Base-by-base conservation (phyloP, 2,888 invertebrate genomes). In the Drosophila pullipes region DNA sequence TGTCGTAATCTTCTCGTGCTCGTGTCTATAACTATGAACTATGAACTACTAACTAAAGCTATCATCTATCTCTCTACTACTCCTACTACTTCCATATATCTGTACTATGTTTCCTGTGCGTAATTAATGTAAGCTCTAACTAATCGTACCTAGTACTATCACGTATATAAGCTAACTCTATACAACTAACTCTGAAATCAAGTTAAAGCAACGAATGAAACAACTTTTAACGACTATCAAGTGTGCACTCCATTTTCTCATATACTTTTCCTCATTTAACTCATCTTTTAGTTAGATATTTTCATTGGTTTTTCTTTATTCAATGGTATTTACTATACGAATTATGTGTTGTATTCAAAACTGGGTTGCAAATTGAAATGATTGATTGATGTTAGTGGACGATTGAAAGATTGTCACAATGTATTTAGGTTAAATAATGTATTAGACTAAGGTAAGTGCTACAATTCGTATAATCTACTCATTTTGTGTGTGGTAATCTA, bases 381-480 rank as follows among this genome's bases (percentile, higher is more conserved):
- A 65, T 53, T 70, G 28, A 61, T 74, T 71, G 88, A 75, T 83
- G 79, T 83, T 85, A 86, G 89, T 69, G 61, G 71, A 58, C 67
- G 55, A 76, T 66, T 31, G 37, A 69, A 71, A 65, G 44, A 57
- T 74, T 74, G 68, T 71, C 55, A 16, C 35, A 37, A 33, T 68
- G 72, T 76, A 58, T 50, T 59, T 89, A 89, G 85, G 85, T 82
- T 81, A 73, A 57, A 47, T 58, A 22, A 18, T 54, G 44, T 74
- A 47, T 78, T 89, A 89, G 85, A 72, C 80, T 76, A 85, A 85
- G 85, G 85, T 85, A 85, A 85, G 85, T 85, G 85, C 44, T 60
- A 60, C 53, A 60, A 81, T 69, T 79, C 75, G 75, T 79, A 74
- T 78, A 78, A 69, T 64, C 37, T 60, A 62, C 68, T 75, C 61